phyloP scores from a whole-genome alignment of 2,797 vertebrate species.

The Acrocephalus scirpaceus region DNA sequence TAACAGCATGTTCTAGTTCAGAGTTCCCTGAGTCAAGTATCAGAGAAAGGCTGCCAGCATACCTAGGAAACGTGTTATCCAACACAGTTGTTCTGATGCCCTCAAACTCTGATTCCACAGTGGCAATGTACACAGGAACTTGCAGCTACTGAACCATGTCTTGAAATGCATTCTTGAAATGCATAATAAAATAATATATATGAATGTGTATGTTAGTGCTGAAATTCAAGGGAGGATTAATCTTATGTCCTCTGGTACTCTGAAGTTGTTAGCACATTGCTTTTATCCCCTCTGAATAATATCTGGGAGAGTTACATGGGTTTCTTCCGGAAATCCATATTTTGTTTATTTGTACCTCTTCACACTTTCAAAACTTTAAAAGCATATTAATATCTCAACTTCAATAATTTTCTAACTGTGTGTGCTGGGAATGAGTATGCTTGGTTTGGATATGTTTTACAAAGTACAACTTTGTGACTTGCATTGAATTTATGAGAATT shows the following conservation, averaged over 20 bases:
- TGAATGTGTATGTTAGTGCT: background rate
- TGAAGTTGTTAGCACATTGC: background rate
- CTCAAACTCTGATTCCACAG: background rate
- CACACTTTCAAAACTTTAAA: background rate
- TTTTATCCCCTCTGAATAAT: background rate
- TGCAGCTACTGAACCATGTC: background rate
- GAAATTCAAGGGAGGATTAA: background rate
- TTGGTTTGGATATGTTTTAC: background rate
- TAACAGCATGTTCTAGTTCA: background rate
- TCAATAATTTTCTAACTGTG: background rate
- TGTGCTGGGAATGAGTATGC: background rate
- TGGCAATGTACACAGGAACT: background rate
- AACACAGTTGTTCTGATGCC: background rate
- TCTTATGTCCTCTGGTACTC: background rate
- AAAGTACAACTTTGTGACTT: background rate
- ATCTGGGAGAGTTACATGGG: background rate
- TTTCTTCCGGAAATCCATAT: background rate
- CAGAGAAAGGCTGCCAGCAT: background rate
- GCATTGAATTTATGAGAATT: background rate
- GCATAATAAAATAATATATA: background rate
- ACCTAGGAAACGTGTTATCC: background rate
- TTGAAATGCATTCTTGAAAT: background rate
- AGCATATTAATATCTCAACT: background rate
- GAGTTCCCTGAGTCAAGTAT: background rate
- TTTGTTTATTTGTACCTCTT: background rate